These are phyloP conservation scores for Pachyramphus minor DNA, from an alignment of 2,113 vertebrate genomes.

Conservation along the genomic window DNA sequence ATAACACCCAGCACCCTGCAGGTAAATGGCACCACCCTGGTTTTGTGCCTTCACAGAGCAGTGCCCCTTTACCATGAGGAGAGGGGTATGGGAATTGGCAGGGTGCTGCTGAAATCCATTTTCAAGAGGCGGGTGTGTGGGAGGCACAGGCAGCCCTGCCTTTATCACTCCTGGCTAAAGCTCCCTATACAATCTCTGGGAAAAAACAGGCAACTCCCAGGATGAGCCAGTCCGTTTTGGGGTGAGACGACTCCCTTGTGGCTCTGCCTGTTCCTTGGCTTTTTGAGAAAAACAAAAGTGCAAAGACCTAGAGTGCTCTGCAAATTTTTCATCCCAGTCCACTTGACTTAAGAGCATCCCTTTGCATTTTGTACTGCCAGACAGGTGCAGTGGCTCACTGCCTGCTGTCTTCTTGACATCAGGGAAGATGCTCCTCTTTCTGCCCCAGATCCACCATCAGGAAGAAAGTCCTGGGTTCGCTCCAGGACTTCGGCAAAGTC, in stretches of 20 bases:
- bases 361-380: fast-evolving
- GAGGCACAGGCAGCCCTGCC: not conserved
- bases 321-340: not conserved
- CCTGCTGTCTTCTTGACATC: not conserved
- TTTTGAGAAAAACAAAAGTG: not conserved
- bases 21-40: not conserved
- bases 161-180: not conserved
- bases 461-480: not conserved
- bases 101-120: not conserved
- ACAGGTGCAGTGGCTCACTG: not conserved
- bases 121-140: not conserved
- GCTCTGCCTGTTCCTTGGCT: not conserved
- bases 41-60: not conserved
- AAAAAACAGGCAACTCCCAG: not conserved
- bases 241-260: not conserved
- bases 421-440: not conserved
- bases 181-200: not conserved
- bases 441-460: not conserved
- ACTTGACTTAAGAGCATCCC: not conserved
- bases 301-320: not conserved
- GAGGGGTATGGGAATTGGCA: not conserved
- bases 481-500: not conserved
- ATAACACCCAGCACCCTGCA: not conserved
- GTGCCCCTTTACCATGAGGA: not conserved
- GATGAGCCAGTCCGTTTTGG: not conserved